Conservation (phyloP, 2,113 vertebrate genomes). For the Piprites chloris region DNA sequence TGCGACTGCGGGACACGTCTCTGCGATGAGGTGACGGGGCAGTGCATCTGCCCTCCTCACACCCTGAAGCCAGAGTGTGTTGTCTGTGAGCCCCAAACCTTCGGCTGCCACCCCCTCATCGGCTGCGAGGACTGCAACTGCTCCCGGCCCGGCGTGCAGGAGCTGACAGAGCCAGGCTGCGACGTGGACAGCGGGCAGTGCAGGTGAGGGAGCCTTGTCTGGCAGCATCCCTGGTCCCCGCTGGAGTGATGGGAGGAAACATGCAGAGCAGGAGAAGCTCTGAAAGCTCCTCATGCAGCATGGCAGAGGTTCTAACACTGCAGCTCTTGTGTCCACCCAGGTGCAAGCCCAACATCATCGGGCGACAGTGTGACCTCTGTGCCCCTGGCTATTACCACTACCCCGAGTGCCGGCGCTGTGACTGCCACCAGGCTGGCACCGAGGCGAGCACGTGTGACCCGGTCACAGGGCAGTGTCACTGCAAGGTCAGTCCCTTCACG, state of each 20-base stretch:
- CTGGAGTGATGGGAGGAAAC: neutral
- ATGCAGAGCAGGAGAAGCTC: neutral
- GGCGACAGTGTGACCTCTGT: conserved; percentile 89
- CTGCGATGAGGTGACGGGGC: conserved; percentile 88
- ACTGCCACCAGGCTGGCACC: conserved; percentile 87
- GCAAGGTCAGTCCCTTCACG: conserved; percentile 79
- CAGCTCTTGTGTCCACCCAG: conserved; percentile 57
- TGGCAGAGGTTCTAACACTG: neutral
- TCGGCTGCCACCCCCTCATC: conserved; percentile 91
- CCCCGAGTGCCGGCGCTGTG: conserved; percentile 84
- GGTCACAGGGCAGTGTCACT: conserved; percentile 84
- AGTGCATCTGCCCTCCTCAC: conserved; percentile 90
- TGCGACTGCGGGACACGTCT: conserved; percentile 86
- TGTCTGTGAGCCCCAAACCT: conserved; percentile 87
- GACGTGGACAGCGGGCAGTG: conserved; percentile 90
- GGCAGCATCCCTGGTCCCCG: neutral
- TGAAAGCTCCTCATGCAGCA: neutral
- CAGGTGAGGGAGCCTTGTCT: conserved; percentile 72
- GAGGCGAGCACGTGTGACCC: conserved; percentile 80
- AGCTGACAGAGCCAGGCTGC: conserved; percentile 76
- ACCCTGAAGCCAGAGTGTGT: conserved; percentile 86
- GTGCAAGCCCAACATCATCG: conserved; percentile 87
- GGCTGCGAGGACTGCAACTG: conserved; percentile 96
- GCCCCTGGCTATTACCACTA: conserved; percentile 86
- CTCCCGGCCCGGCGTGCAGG: conserved; percentile 78